A percentile compares a stretch with the other conserved stretches of the same genome.
Evolutionary conservation across 2,888 invertebrate genomes (phyloP).

Genomic region (Rutpela maculata): DNA sequence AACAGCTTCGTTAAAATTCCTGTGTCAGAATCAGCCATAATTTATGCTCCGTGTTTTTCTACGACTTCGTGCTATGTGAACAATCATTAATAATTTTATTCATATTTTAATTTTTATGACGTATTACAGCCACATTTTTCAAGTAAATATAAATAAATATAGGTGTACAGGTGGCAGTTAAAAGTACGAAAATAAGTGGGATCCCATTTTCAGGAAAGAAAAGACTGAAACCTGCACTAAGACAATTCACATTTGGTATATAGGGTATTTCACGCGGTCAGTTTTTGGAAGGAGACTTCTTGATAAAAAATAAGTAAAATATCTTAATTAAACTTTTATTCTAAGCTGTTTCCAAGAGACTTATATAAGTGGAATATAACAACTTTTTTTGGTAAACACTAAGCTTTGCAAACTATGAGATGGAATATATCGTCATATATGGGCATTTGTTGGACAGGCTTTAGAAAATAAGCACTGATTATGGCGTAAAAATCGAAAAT

Average conservation of each 20-base stretch:
- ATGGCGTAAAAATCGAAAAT: no score
- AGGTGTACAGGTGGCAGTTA: background rate
- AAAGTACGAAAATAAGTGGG: background rate
- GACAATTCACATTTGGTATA: background rate
- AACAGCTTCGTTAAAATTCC: conserved; percentile 71
- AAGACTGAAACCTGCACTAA: background rate
- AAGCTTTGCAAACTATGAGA: no score
- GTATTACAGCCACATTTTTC: conserved; percentile 59
- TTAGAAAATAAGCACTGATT: no score
- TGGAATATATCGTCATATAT: no score
- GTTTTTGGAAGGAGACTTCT: no score
- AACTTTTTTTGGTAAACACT: no score
- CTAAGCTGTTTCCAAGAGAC: no score
- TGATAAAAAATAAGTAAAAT: no score
- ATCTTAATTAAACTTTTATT: no score
- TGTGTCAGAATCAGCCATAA: conserved; percentile 66
- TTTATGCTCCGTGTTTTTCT: conserved; percentile 66
- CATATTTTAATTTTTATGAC: conserved; percentile 62
- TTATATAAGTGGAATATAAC: no score
- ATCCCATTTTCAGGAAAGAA: background rate
- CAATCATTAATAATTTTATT: conserved; percentile 64
- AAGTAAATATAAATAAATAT: conserved; percentile 40
- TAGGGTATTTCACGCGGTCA: no score
- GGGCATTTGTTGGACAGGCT: no score
- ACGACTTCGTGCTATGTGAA: conserved; percentile 55